Evolutionary conservation across 2,113 vertebrate species (phyloP), one percentile per base, ranked within the genome.

Genomic region (Proterorhinus semilunaris): DNA sequence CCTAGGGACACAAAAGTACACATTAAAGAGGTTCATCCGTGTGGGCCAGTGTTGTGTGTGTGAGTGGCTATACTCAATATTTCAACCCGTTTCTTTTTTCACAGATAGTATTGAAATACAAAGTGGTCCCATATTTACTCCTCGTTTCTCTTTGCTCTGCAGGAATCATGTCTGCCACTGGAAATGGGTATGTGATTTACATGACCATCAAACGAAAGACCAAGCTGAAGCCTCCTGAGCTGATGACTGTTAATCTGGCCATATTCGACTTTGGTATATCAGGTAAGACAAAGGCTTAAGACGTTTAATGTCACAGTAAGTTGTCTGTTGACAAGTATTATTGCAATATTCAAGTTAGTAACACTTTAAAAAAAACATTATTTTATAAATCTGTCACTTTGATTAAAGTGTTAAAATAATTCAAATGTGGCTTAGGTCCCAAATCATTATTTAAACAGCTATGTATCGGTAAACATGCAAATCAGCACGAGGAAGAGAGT

Each of bases 181-280:
- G 97, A 66, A 99, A 99, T 51, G 95, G 97, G 9, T 98, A 96
- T 65, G 96, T 99, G 86, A 92, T 98, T 80, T 96, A 93, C 76
- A 94, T 93, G 92, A 93, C 94, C 67, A 85, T 91, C 83, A 96
- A 91, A 88, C 80, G 94, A 67, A 98, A 96, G 89, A 95, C 93
- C 83, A 99, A 98, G 86, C 73, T 99, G 84, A 94, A 92, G 84
- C 96, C 96, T 12, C 95, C 96, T 15, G 96, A 99, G 88, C 92
- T 98, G 78, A 96, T 99, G 96, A 98, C 95, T 1, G 90, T 97
- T 72, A 98, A 98, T 89, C 88, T 99, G 62, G 96, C 96, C 48
- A 79, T 98, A 75, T 98, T 95, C 70, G 97, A 99, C 85, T 93
- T 99, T 82, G 96, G 97, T 11, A 98, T 99, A 87, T 96, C 96